Evolutionary conservation across 2,797 vertebrate species (phyloP).

Genomic region (Apodemus agrarius): DNA sequence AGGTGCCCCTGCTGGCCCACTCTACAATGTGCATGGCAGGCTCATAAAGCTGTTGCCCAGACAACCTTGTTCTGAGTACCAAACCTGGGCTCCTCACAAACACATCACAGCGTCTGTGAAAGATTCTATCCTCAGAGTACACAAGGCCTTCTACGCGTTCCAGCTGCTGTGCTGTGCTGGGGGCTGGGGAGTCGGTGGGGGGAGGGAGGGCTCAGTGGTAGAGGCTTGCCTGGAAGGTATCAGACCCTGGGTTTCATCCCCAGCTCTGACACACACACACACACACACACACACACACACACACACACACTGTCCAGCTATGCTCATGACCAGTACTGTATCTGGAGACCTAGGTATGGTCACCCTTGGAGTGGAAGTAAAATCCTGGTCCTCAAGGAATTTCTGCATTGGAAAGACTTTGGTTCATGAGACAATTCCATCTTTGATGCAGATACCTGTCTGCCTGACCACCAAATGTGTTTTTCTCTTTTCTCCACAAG

Average conservation of each 20-base stretch:
- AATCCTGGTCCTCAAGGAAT: neutral
- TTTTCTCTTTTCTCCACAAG: neutral
- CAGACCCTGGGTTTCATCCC: neutral
- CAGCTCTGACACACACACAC: neutral
- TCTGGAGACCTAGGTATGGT: neutral
- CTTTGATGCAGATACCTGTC: neutral
- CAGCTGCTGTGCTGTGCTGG: too few relatives aligned
- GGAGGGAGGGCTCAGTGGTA: neutral
- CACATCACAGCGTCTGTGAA: rapidly evolving
- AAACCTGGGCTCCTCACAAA: neutral
- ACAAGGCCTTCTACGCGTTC: neutral
- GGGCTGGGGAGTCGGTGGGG: neutral
- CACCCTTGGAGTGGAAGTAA: neutral
- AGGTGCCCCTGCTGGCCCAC: too few relatives aligned
- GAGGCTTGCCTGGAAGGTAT: neutral
- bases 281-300: neutral
- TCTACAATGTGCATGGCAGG: neutral
- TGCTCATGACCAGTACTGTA: neutral
- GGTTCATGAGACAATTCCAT: neutral
- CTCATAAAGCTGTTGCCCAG: neutral
- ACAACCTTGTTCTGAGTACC: neutral
- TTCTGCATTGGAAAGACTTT: neutral
- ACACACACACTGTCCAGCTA: neutral
- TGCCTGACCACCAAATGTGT: neutral
- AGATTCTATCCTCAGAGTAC: neutral